A percentile compares a stretch with the other conserved stretches of the same genome.
These are phyloP conservation scores for Drosophila persimilis DNA, from an alignment of 1,140 invertebrate species.

Conservation along the genomic window DNA sequence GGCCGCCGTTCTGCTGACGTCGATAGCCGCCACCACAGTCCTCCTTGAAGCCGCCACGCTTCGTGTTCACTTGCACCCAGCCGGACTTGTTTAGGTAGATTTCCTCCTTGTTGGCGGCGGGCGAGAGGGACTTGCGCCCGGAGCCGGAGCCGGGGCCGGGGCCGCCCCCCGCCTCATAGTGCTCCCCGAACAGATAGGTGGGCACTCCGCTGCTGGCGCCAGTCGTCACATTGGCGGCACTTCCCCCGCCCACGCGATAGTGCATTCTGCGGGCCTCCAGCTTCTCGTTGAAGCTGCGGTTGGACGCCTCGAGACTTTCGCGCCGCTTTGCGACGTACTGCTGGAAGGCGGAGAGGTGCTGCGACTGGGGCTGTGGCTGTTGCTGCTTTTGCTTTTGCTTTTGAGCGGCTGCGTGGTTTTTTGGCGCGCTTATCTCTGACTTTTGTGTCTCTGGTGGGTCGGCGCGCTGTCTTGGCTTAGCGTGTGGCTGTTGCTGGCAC, in stretches of 20 bases:
- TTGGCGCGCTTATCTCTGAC: constrained; percentile 20
- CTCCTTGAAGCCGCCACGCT: constrained; percentile 34
- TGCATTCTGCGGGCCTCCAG: constrained; percentile 82
- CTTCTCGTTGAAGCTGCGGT: constrained; percentile 80
- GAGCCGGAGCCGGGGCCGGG: constrained; percentile 1
- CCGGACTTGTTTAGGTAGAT: constrained; percentile 82
- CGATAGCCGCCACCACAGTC: constrained; percentile 47
- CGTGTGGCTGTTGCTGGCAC: constrained; percentile 10
- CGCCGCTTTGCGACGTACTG: constrained; percentile 80
- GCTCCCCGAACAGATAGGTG: constrained; percentile 80
- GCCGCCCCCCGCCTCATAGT: constrained; percentile 35
- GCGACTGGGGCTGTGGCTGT: constrained; percentile 19
- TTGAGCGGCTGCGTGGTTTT: constrained; percentile 9
- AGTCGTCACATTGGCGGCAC: constrained; percentile 12
- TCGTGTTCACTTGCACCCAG: constrained; percentile 81
- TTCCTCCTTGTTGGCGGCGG: constrained; percentile 67
- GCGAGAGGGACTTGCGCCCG: constrained; percentile 50
- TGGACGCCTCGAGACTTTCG: constrained; percentile 77
- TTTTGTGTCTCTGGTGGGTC: constrained; percentile 27
- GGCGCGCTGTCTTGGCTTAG: constrained; percentile 31
- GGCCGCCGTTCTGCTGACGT: constrained; percentile 49
- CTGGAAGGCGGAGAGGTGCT: constrained; percentile 69
- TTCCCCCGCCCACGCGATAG: constrained; percentile 64
- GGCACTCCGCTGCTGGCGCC: constrained; percentile 48
- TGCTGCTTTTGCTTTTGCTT: constrained; percentile 19